Conservation (phyloP, 2,797 vertebrate species). For the Arremon aurantiirostris region DNA sequence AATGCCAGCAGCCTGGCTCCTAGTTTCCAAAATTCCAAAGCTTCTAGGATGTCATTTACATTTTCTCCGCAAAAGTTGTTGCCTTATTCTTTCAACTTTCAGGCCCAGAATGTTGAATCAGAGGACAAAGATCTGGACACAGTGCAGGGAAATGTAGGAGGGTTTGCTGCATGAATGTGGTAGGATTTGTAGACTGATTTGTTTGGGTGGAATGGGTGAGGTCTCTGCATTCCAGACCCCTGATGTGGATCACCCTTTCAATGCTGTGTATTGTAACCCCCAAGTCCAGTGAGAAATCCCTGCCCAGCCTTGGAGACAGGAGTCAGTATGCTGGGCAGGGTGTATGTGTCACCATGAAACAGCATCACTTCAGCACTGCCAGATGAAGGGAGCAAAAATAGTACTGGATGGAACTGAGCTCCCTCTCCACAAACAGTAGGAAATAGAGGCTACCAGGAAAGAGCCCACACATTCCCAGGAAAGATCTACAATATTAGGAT, state of each 20-base stretch:
- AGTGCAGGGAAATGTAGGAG: neutral
- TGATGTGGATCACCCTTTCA: neutral
- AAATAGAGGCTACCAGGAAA: neutral
- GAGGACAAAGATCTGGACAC: neutral
- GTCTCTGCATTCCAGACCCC: neutral
- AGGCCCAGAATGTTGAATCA: neutral
- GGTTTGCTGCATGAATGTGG: neutral
- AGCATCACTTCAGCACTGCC: neutral
- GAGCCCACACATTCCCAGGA: neutral
- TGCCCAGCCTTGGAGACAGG: neutral
- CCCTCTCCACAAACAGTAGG: neutral
- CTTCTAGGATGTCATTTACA: neutral
- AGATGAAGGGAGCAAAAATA: neutral
- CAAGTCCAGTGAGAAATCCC: neutral
- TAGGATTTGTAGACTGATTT: neutral
- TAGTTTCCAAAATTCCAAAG: neutral
- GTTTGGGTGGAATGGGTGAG: neutral
- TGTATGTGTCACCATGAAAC: neutral
- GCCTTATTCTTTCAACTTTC: neutral
- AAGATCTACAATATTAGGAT: neutral
- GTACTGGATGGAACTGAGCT: neutral
- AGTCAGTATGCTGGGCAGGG: neutral
- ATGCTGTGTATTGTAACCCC: neutral
- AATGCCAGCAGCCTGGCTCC: neutral
- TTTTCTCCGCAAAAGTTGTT: neutral